Evolutionary conservation across 2,113 vertebrate genomes (phyloP).

Genomic region (Thermophis baileyi): DNA sequence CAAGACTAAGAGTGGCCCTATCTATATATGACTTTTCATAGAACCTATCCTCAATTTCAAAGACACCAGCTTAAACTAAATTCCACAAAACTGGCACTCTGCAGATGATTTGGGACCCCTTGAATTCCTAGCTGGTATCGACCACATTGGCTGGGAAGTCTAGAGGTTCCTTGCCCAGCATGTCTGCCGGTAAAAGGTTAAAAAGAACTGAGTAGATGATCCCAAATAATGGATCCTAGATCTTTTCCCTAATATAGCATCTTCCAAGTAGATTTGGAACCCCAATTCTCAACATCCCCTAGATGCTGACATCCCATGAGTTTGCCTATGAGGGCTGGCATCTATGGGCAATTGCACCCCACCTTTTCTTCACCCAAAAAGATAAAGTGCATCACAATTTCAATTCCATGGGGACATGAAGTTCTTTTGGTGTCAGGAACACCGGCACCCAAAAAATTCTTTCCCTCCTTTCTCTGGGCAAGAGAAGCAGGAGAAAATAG

Average conservation of each 20-base stretch:
- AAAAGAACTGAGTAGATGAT: background rate
- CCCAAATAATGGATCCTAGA: background rate
- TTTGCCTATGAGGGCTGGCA: background rate
- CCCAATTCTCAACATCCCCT: background rate
- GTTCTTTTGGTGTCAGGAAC: background rate
- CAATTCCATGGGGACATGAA: background rate
- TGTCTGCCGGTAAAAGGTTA: background rate
- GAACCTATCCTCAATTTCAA: background rate
- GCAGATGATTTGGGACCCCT: background rate
- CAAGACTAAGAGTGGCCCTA: background rate
- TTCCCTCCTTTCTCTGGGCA: background rate
- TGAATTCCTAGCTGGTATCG: background rate
- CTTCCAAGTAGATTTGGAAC: background rate
- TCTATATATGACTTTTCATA: background rate
- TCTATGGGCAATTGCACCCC: background rate
- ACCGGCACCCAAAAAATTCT: fast-evolving
- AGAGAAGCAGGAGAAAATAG: background rate
- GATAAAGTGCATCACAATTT: background rate
- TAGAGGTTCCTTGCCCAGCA: background rate
- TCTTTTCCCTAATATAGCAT: background rate
- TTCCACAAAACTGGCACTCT: background rate
- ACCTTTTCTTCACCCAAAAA: background rate
- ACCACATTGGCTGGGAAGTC: background rate
- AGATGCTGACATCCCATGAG: background rate
- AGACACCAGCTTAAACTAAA: background rate